A percentile compares a stretch with the other conserved stretches of the same genome.
Conservation (phyloP, 1,140 invertebrate genomes). For the Hermetia illucens region DNA sequence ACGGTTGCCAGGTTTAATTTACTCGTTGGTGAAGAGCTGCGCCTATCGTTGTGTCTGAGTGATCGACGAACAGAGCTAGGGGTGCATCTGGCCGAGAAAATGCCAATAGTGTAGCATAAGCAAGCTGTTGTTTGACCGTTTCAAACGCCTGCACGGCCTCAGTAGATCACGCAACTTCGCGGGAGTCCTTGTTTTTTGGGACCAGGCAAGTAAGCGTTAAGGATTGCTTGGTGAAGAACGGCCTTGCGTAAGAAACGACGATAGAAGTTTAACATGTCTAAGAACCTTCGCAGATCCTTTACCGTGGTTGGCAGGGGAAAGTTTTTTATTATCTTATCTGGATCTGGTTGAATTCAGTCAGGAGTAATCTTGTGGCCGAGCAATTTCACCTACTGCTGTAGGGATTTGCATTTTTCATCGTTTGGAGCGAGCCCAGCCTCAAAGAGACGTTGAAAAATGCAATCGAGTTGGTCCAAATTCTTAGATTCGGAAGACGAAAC, state of each 20-base stretch:
- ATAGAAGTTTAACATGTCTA: slow-evolving; percentile 31
- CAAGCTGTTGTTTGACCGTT: slow-evolving; percentile 14
- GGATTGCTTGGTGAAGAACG: slow-evolving; percentile 10
- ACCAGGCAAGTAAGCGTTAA: slow-evolving; percentile 10
- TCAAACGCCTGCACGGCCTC: slow-evolving; percentile 10
- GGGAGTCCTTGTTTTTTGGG: slow-evolving; percentile 15
- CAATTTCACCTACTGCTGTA: slow-evolving; percentile 5
- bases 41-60: slow-evolving; percentile 12
- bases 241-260: slow-evolving; percentile 15
- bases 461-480: slow-evolving; percentile 15
- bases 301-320: slow-evolving; percentile 12
- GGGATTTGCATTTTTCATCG: slow-evolving; percentile 14
- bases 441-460: slow-evolving; percentile 11
- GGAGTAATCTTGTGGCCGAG: slow-evolving; percentile 11
- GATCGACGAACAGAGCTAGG: slow-evolving; percentile 11
- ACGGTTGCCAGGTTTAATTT: background rate
- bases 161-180: slow-evolving; percentile 3
- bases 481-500: slow-evolving; percentile 13
- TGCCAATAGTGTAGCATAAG: slow-evolving; percentile 9
- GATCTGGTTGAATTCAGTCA: slow-evolving; percentile 14
- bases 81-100: slow-evolving; percentile 5
- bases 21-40: slow-evolving; percentile 14
- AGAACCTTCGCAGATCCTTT: slow-evolving; percentile 23
- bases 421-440: slow-evolving; percentile 20
- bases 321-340: background rate